These are phyloP conservation scores for Thaumatotibia leucotreta DNA, from an alignment of 1,140 invertebrate species.

Conservation along the genomic window DNA sequence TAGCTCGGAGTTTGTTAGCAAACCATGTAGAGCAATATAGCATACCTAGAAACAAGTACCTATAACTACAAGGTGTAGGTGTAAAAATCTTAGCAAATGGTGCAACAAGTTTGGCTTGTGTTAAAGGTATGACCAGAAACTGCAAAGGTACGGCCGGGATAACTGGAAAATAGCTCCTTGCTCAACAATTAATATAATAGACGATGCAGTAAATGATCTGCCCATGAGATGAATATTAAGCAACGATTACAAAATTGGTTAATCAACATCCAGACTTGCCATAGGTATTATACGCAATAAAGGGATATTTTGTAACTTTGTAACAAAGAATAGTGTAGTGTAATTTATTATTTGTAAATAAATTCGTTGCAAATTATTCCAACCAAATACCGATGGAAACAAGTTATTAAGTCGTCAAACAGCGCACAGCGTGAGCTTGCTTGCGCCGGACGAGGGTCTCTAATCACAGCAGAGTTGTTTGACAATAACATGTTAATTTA, in stretches of 20 bases:
- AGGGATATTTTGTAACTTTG: neutral
- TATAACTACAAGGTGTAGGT: too few species aligned
- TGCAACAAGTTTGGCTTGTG: too few species aligned
- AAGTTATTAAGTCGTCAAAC: constrained; percentile 13
- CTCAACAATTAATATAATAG: too few species aligned
- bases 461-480: neutral
- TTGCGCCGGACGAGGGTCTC: neutral
- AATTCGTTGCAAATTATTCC: neutral
- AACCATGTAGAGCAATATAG: too few species aligned
- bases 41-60: too few species aligned
- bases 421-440: constrained; percentile 3
- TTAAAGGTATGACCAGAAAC: too few species aligned
- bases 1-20: too few species aligned
- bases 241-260: neutral
- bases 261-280: neutral
- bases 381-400: neutral
- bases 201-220: too few species aligned
- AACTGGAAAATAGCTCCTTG: too few species aligned
- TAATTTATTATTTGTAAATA: neutral
- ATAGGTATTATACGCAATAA: neutral
- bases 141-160: too few species aligned
- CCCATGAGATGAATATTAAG: neutral
- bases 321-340: neutral
- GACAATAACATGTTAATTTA: constrained; percentile 8
- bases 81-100: too few species aligned